phyloP scores from a whole-genome alignment of 2,797 vertebrate species.

The Neopelma chrysocephalum region DNA sequence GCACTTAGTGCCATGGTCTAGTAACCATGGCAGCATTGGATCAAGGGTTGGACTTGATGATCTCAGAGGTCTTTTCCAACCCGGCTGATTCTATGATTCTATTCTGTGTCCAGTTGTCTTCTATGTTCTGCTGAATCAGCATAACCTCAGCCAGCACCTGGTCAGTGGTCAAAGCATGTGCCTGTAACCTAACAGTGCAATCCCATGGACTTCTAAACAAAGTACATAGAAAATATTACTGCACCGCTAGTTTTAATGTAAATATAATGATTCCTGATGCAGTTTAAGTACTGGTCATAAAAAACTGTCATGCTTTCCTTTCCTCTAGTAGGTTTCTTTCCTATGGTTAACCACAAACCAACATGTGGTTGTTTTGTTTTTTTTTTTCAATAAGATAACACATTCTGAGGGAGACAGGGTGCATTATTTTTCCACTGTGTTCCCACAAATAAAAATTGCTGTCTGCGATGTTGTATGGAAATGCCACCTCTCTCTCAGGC shows the following conservation, averaged over 20 bases:
- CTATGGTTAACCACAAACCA: neutral
- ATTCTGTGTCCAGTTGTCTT: neutral
- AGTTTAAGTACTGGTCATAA: neutral
- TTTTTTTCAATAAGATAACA: neutral
- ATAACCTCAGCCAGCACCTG: neutral
- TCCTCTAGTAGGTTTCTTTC: neutral
- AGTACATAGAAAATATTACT: neutral
- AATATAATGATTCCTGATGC: neutral
- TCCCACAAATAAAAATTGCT: neutral
- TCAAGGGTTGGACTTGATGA: too few relatives aligned
- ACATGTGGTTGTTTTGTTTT: neutral
- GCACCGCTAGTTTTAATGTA: neutral
- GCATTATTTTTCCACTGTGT: neutral
- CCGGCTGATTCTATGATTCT: too few relatives aligned
- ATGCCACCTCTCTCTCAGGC: neutral
- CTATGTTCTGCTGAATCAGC: neutral
- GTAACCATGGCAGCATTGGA: too few relatives aligned
- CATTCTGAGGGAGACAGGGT: neutral
- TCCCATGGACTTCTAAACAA: neutral
- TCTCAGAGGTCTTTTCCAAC: too few relatives aligned
- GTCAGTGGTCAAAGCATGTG: neutral
- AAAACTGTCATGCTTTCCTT: neutral
- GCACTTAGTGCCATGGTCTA: too few relatives aligned
- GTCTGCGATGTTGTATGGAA: neutral
- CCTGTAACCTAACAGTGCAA: neutral